These are phyloP conservation scores for Triops longicaudatus DNA, from an alignment of 1,140 invertebrate species.

Conservation along the genomic window DNA sequence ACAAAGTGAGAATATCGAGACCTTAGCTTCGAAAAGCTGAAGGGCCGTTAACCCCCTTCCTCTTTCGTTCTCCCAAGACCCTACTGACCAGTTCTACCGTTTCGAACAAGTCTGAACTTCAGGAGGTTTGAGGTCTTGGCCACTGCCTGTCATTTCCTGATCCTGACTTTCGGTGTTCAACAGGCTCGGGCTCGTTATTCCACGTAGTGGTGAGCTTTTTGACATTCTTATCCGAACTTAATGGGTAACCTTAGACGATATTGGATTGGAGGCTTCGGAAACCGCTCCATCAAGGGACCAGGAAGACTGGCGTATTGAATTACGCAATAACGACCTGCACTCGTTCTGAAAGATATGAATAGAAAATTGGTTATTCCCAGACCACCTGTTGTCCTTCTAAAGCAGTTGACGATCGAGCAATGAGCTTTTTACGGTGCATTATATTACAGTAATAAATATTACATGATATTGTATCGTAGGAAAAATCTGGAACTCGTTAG, in stretches of 20 bases:
- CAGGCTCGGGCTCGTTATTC: neutral
- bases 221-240: neutral
- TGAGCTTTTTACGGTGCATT: too few species aligned
- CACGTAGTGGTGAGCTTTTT: neutral
- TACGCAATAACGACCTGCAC: too few species aligned
- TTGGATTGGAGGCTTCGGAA: neutral
- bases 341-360: too few species aligned
- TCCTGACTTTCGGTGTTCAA: neutral
- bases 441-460: too few species aligned
- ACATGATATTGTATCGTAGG: too few species aligned
- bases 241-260: neutral
- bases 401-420: neutral
- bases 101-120: neutral
- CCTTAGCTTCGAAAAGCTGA: neutral
- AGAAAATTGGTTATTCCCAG: neutral
- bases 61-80: neutral
- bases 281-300: neutral
- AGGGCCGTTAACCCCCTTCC: neutral
- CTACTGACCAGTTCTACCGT: neutral
- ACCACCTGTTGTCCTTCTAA: neutral
- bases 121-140: neutral
- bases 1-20: neutral
- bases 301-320: neutral
- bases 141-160: constrained; percentile 8
- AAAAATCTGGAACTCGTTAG: too few species aligned